phyloP scores from a whole-genome alignment of 2,113 vertebrate species.

The Leptocoma aspasia region DNA sequence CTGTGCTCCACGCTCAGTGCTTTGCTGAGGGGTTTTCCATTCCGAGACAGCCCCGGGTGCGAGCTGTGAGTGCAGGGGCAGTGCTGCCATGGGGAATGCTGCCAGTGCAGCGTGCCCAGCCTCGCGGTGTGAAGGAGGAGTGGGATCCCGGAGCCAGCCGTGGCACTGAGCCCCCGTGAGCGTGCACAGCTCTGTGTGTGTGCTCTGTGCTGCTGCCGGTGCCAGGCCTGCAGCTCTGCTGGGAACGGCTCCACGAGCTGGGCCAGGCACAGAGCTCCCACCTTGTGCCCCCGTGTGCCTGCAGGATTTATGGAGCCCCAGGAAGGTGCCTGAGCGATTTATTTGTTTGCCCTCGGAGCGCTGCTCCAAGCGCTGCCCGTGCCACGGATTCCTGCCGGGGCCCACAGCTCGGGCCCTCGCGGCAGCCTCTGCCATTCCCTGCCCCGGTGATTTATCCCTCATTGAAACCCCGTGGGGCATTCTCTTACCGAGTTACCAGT shows the following conservation, averaged over 20 bases:
- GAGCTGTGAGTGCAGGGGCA: rapidly evolving
- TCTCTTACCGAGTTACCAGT: rapidly evolving
- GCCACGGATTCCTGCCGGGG: rapidly evolving
- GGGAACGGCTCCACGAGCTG: not conserved
- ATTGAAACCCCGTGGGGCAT: not conserved
- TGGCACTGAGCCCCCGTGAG: no score
- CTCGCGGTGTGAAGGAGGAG: no score
- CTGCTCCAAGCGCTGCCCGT: not conserved
- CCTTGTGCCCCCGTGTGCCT: rapidly evolving
- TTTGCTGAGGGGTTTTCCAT: not conserved
- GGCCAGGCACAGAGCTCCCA: not conserved
- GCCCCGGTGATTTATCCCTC: not conserved
- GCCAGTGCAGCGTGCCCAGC: rapidly evolving
- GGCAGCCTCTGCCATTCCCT: not conserved
- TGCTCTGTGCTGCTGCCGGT: no score
- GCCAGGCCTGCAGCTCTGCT: not conserved
- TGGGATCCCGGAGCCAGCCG: no score
- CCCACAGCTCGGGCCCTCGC: rapidly evolving
- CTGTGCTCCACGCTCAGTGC: rapidly evolving
- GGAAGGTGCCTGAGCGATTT: not conserved
- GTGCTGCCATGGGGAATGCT: rapidly evolving
- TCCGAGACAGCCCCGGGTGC: no score
- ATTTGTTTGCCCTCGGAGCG: not conserved
- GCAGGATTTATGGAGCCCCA: not conserved
- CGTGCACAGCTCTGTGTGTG: no score